Percentiles rank a stretch among this genome's conserved stretches.
Conservation (phyloP, 2,888 invertebrate species). For the Pantelozetes paolii region DNA sequence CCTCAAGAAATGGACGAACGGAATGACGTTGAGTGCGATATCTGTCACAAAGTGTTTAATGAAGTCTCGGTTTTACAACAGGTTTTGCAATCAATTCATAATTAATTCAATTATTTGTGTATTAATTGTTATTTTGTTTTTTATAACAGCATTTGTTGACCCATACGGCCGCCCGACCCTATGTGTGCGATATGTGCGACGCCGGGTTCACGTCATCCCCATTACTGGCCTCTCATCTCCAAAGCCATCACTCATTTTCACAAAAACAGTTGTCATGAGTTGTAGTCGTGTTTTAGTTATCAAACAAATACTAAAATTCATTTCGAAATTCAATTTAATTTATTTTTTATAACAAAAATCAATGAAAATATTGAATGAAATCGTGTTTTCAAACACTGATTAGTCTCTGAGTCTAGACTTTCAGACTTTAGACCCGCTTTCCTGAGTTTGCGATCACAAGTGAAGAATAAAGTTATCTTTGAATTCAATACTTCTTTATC, state of each 20-base stretch:
- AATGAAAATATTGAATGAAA: not conserved
- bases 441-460: too few species aligned
- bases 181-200: constrained; percentile 57
- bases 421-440: constrained; percentile 1
- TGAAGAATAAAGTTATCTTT: too few species aligned
- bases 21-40: constrained; percentile 34
- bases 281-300: not conserved
- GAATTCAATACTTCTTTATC: too few species aligned
- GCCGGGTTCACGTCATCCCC: constrained; percentile 56
- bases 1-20: constrained; percentile 25
- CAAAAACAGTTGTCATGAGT: constrained; percentile 11
- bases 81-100: too few species aligned
- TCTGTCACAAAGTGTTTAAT: constrained; percentile 31
- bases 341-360: not conserved
- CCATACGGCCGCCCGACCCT: constrained; percentile 55
- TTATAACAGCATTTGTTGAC: constrained; percentile 52
- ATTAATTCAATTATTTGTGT: not conserved
- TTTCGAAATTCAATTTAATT: not conserved
- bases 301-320: not conserved
- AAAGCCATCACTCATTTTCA: constrained; percentile 50
- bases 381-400: not conserved
- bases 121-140: not conserved
- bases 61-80: not conserved
- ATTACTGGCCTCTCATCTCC: constrained; percentile 53
- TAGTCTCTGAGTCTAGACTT: not conserved